Evolutionary conservation across 2,113 vertebrate genomes (phyloP).

Genomic region (Prochilodus magdalenae): DNA sequence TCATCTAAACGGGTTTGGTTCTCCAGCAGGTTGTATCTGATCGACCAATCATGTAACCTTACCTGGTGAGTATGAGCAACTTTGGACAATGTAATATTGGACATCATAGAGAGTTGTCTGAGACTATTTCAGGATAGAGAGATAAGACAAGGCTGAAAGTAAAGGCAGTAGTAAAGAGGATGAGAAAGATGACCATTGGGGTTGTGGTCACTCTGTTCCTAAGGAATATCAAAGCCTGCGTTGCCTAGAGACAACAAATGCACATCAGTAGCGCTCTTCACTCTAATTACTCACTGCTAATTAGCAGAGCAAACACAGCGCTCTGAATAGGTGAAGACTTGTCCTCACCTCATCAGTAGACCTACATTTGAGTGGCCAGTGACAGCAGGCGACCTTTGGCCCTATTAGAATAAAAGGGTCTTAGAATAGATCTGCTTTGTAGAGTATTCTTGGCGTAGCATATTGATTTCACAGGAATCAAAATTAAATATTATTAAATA

Average conservation of each 20-base stretch:
- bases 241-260: constrained; percentile 47
- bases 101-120: not conserved
- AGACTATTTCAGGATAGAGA: no score
- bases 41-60: not conserved
- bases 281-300: constrained; percentile 22
- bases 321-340: constrained; percentile 1
- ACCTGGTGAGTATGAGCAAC: not conserved
- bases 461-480: not conserved
- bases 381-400: not conserved
- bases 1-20: no score
- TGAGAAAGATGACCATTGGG: not conserved
- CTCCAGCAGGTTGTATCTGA: no score
- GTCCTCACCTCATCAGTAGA: not conserved
- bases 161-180: not conserved
- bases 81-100: not conserved
- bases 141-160: not conserved
- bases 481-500: no score
- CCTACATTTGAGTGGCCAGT: not conserved
- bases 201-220: not conserved
- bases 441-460: not conserved
- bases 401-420: not conserved
- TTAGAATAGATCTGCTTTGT: not conserved
- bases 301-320: constrained; percentile 29
- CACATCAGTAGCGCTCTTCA: constrained; percentile 22
- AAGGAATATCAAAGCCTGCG: constrained; percentile 34